Conservation (phyloP, 2,113 vertebrate species). For the Tapirus terrestris region DNA sequence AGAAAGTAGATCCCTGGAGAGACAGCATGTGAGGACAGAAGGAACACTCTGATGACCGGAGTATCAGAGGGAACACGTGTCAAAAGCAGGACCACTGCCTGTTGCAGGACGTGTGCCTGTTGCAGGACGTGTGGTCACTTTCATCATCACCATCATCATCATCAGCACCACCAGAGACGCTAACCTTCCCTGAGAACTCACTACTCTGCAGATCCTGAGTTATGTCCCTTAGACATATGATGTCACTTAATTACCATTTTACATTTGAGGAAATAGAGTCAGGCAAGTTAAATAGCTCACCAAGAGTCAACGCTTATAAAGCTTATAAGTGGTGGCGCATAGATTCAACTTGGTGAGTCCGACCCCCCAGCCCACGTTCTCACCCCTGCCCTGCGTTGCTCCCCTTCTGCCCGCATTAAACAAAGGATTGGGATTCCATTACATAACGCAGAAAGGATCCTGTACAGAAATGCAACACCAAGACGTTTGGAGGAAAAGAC, state of each 20-base stretch:
- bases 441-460: neutral
- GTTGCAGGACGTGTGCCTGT: neutral
- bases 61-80: too few relatives aligned
- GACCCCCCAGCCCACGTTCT: neutral
- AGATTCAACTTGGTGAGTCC: neutral
- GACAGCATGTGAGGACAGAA: neutral
- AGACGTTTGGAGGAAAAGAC: neutral
- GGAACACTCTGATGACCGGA: too few relatives aligned
- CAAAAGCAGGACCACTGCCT: neutral
- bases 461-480: neutral
- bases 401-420: neutral
- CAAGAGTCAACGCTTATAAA: neutral
- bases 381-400: neutral
- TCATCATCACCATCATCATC: neutral
- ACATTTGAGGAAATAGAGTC: conserved; percentile 4
- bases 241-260: neutral
- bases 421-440: neutral
- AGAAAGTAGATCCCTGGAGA: neutral
- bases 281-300: neutral
- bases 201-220: neutral
- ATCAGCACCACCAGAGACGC: neutral
- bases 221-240: neutral
- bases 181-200: neutral
- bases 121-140: neutral
- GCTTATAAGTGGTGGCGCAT: neutral